Base-by-base conservation (phyloP, 2,888 invertebrate species). In the Cheilosia urbana region DNA sequence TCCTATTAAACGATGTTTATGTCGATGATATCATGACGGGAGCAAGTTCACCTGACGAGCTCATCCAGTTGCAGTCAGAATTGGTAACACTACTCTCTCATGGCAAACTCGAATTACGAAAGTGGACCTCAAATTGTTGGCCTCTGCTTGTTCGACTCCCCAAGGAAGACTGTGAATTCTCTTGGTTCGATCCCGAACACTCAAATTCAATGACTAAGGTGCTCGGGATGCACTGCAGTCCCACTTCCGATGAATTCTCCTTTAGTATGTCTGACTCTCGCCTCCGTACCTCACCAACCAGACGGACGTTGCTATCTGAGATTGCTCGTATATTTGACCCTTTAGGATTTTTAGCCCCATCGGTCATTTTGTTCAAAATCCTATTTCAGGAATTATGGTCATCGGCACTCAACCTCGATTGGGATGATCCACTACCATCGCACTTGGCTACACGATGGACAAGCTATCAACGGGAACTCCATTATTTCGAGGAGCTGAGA, bases 61-160 rank as follows among this genome's bases (percentile, higher is more conserved):
- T 73, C 3, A 9, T 80, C 0, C 30, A 30, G 6, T 13, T 79
- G 6, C 53, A 73, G 15, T n/a, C 62, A 1, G 63, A 75, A 49
- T 42, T 75, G 15, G 34, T 69, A 4, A 17, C 62, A 5, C 11
- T 75, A 37, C n/a, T 80, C 9, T 58, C 57, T 15, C 17, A 62
- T 11, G 75, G 68, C 0, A 62, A 55, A 19, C 69, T 81, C 13
- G 53, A 80, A 24, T 47, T 80, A 13, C 58, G 75, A 15, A 81
- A 80, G 30, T 80, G 80, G 68, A 75, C 0, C 2, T 30, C 30
- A 30, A 30, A 30, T 30, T 30, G 30, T 30, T 30, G 30, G 30
- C 30, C 30, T 30, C 4, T 30, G 30, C 30, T 30, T 5, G 30
- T 1, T 9, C 30, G 7, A 27, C 27, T 27, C 5, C 27, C 27